Conservation (phyloP, 2,113 vertebrate genomes). For the Tautogolabrus adspersus region DNA sequence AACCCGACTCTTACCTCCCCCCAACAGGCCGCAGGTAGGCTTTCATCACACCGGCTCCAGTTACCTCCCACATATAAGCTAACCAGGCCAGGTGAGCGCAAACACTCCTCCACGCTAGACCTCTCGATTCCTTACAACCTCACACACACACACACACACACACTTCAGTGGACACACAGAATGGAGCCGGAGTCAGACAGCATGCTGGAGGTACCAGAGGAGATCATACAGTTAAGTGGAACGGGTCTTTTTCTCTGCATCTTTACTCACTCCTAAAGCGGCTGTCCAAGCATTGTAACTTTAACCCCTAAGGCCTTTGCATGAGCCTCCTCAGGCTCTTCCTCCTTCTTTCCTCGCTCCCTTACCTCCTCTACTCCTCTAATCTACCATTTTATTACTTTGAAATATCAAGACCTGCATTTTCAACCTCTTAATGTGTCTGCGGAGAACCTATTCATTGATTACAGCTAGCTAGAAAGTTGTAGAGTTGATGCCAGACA, state of each 20-base stretch:
- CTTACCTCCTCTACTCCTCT: conserved; percentile 12
- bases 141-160: conserved; percentile 27
- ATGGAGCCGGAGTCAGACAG: conserved; percentile 84
- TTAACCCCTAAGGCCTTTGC: conserved; percentile 41
- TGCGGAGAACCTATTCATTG: background rate
- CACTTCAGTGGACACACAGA: conserved; percentile 68
- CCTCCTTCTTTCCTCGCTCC: conserved; percentile 19
- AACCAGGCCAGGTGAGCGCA: conserved; percentile 79
- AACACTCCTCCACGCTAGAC: conserved; percentile 42
- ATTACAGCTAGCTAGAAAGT: too few relatives aligned
- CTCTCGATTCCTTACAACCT: conserved; percentile 45
- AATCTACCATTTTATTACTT: background rate
- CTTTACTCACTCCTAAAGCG: conserved; percentile 44
- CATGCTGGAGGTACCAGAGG: conserved; percentile 76
- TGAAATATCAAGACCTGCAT: background rate
- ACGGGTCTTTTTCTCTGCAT: conserved; percentile 47
- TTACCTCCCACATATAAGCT: conserved; percentile 84
- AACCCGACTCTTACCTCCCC: conserved; percentile 75
- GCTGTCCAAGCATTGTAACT: conserved; percentile 51
- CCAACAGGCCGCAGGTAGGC: conserved; percentile 68
- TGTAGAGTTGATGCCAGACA: background rate
- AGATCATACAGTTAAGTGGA: conserved; percentile 86
- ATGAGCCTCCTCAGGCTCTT: conserved; percentile 28
- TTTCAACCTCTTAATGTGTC: background rate
- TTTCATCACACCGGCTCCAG: conserved; percentile 82